Base-by-base conservation (phyloP, 2,888 invertebrate genomes). In the Proisotoma minuta region DNA sequence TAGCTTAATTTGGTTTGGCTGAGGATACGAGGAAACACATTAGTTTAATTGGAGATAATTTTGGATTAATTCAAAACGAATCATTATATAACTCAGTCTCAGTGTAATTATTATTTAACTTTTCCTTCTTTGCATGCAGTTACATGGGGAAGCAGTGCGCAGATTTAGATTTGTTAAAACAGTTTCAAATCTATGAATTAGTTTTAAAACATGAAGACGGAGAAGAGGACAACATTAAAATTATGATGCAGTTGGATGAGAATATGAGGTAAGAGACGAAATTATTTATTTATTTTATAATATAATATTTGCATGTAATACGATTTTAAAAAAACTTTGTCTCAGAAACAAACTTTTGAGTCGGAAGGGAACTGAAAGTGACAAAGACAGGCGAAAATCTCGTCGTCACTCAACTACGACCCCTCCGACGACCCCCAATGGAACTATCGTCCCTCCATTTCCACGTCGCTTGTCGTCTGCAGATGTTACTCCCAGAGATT, bases 131-230 rank as follows among this genome's bases (percentile, higher is more conserved):
- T 28, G 54, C 10, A 56, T 59, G 10, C 69, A 79, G 79, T 60
- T 92, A 92, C 77, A 91, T 92, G 89, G 87, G 89, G 12, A 89
- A 90, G 77, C 91, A 90, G 70, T 93, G 93, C 40, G 92, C 93
- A 0, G 95, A 96, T 80, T 81, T 94, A 73, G 96, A 96, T 81
- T 83, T 97, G 28, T 80, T 96, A 39, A 86, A 95, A 75, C 96
- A 97, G 79, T 85, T 97, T 77, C 93, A 95, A 78, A 88, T 95
- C 66, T 97, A 95, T 78, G 96, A 97, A 78, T 91, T 94, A 47
- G 93, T 95, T 26, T 80, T 97, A 43, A 86, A 89, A 76, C 89
- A 87, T 77, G 92, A 91, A 78, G 91, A 93, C 77, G 91, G 89
- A 1, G 88, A 88, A 75, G 84, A 85, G 70, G 81, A 83, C 3